Percentiles rank a stretch among this genome's conserved stretches.
Evolutionary conservation across 2,113 vertebrate species (phyloP).

Genomic region (Pavo muticus): DNA sequence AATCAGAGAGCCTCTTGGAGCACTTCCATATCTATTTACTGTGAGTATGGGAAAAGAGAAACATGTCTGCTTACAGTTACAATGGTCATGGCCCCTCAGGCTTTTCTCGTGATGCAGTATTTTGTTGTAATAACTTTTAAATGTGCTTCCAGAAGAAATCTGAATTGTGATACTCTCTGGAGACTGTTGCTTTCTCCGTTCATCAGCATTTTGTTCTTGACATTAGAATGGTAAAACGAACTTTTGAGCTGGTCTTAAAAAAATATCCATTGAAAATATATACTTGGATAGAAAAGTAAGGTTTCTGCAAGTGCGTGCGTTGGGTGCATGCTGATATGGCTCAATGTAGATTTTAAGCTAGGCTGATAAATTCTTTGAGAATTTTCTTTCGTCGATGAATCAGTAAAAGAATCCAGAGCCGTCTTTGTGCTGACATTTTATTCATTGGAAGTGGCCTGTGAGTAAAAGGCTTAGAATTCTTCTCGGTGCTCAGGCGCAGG

Average conservation of each 20-base stretch:
- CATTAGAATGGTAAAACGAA: not conserved
- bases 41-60: slow-evolving; percentile 13
- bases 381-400: slow-evolving; percentile 28
- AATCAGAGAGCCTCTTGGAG: slow-evolving; percentile 7
- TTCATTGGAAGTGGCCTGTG: slow-evolving; percentile 60
- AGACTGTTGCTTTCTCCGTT: not conserved
- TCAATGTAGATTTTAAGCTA: not conserved
- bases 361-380: not conserved
- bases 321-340: not conserved
- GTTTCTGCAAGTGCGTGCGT: not conserved
- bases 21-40: slow-evolving; percentile 13
- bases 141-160: slow-evolving; percentile 16
- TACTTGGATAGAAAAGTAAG: not conserved
- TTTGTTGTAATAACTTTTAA: slow-evolving; percentile 40
- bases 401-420: slow-evolving; percentile 43
- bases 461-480: slow-evolving; percentile 65
- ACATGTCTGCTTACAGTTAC: not conserved
- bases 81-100: slow-evolving; percentile 4
- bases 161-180: not conserved
- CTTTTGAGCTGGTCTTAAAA: slow-evolving; percentile 11
- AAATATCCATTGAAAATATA: not conserved
- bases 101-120: slow-evolving; percentile 17
- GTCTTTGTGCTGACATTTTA: not conserved
- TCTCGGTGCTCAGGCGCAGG: slow-evolving; percentile 12
- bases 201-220: not conserved